Evolutionary conservation across 2,113 vertebrate species (phyloP), one percentile per base, ranked within the genome.

Genomic region (Abramis brama): DNA sequence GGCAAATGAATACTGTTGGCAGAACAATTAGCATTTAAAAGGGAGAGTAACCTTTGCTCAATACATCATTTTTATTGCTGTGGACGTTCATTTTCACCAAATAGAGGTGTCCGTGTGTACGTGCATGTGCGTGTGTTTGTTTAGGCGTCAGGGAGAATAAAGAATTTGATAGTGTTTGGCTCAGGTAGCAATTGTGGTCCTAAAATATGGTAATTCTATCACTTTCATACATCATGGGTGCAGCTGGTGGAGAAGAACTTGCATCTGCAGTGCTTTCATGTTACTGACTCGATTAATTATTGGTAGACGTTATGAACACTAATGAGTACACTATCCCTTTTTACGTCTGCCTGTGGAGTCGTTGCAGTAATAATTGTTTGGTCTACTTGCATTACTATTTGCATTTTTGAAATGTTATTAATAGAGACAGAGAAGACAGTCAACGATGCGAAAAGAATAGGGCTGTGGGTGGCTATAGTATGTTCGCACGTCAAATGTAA

Each of bases 11-110:
- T 94, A 96, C 91, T 94, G 87, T 94, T 96, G 95, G 95, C 93
- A 96, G 95, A 96, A 95, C 94, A 96, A 96, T 97, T 96, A 96
- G 94, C 96, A 95, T 96, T 96, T 96, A 94, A 93, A 95, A 96
- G 93, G 94, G 90, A 93, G 90, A 91, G 91, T 96, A 95, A 96
- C 96, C 96, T 97, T 96, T 96, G 93, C 92, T 95, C 93, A 94
- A 92, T 93, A 92, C 92, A 94, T 96, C 94, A 93, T 89, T 92
- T 93, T 95, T 96, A 96, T 96, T 95, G 90, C 87, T 92, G 83
- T 91, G 89, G 93, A 96, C 94, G 94, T 93, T 94, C 93, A 90
- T 92, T 93, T 90, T 80, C 91, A 92, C 91, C 92, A 85, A 70
- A 71, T 86, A 92, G 89, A 52, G 21, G 62, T 17, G 17, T 19